These are phyloP conservation scores for Philonicus albiceps DNA, from an alignment of 2,888 invertebrate species.

Conservation along the genomic window DNA sequence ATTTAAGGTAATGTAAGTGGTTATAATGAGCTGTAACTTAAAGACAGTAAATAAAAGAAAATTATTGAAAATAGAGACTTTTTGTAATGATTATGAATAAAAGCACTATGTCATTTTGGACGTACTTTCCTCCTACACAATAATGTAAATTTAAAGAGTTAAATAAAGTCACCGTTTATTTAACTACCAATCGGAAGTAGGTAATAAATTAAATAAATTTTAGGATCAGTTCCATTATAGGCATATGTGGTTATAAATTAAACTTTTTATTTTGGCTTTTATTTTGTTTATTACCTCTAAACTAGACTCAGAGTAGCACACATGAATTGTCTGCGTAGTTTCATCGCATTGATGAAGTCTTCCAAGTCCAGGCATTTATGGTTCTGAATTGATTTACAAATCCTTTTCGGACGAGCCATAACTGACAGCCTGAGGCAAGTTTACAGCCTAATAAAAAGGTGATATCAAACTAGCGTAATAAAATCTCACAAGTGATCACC, in stretches of 20 bases:
- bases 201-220: background rate
- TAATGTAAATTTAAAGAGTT: background rate
- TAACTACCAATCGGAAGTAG: background rate
- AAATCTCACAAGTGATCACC: constrained; percentile 18
- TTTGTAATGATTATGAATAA: too few species aligned
- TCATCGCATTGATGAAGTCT: constrained; percentile 7
- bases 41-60: too few species aligned
- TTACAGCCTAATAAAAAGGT: constrained; percentile 17
- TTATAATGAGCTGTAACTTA: too few species aligned
- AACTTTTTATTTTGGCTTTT: background rate
- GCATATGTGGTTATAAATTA: background rate
- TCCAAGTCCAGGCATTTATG: background rate
- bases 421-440: constrained; percentile 2
- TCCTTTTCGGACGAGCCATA: constrained; percentile 2
- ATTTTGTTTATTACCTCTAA: background rate
- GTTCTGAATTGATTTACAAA: constrained; percentile 24
- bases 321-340: background rate
- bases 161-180: too few species aligned
- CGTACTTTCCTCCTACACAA: too few species aligned
- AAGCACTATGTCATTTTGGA: too few species aligned
- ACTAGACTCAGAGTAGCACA: background rate
- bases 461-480: constrained; percentile 15
- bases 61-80: too few species aligned
- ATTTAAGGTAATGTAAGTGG: too few species aligned
- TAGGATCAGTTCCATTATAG: background rate